Evolutionary conservation across 2,113 vertebrate genomes (phyloP), one percentile per base, ranked within the genome.

Genomic region (Rallus limicola): DNA sequence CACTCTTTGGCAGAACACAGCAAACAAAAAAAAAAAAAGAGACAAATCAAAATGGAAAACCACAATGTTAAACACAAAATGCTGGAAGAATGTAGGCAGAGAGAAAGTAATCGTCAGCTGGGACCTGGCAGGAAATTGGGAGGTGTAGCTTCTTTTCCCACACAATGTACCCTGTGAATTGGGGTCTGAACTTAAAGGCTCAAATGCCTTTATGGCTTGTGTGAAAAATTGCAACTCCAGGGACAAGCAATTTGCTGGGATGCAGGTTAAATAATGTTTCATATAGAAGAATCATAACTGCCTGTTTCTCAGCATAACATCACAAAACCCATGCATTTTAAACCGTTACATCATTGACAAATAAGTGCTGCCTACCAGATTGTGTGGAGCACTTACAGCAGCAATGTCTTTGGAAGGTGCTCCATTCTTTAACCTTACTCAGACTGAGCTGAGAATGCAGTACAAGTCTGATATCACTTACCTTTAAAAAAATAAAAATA

Each of bases 241-340:
- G 80, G 65, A 86, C 56, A 79, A 89, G 91, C 90, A 92, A 65
- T 94, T 91, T 93, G 31, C 83, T 79, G 76, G 82, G 34, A 93
- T 92, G 90, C 64, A 94, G 92, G 85, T 93, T 94, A 95, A 96
- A 84, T 96, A 95, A 91, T 62, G 65, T 78, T 90, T 92, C 74
- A 33, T 60, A 38, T 5, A 86, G 81, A 86, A 68, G 86, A 79
- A 92, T 71, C 64, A 67, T 62, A 92, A 74, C 84, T 90, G 75
- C 82, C 71, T 94, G 56, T 92, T 95, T 93, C 65, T 82, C 94
- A 88, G 67, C 59, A 38, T 74, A 97, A 71, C 86, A 92, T 86
- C 76, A 70, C 70, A 82, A 75, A 93, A 0, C 28, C 58, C 44
- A 58, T 92, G 93, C 94, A 91, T 96, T 96, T 96, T 92, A 83